Conservation (phyloP, 2,888 invertebrate genomes). For the Aporophyla lueneburgensis region DNA sequence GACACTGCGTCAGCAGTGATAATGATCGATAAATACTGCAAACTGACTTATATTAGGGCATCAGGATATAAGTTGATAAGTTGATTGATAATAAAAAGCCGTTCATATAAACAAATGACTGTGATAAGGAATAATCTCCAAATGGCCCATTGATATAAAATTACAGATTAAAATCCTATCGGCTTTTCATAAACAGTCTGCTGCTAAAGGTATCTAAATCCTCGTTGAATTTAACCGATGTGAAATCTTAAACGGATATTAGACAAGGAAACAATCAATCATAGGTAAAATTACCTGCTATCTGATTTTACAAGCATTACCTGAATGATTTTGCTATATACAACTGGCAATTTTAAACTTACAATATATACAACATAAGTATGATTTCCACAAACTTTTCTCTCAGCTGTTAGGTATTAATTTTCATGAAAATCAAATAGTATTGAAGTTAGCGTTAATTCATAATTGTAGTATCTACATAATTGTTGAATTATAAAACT, state of each 20-base stretch:
- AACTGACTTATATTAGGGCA: slow-evolving; percentile 18
- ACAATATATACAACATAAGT: not conserved
- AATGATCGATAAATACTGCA: slow-evolving; percentile 21
- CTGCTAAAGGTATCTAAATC: slow-evolving; percentile 29
- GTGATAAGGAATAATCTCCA: slow-evolving; percentile 22
- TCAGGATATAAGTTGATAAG: slow-evolving; percentile 30
- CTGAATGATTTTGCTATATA: not conserved
- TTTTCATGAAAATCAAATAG: not conserved
- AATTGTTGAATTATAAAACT: not conserved
- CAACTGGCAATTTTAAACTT: not conserved
- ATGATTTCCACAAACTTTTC: not conserved
- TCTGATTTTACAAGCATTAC: slow-evolving; percentile 9
- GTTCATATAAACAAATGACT: not conserved
- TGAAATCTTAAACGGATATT: slow-evolving; percentile 46
- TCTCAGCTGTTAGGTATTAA: not conserved
- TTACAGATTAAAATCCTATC: slow-evolving; percentile 25
- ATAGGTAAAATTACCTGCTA: not conserved
- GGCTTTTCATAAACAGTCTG: not conserved
- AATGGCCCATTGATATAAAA: slow-evolving; percentile 7
- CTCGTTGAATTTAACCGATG: slow-evolving; percentile 27
- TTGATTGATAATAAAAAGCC: slow-evolving; percentile 5
- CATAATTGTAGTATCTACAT: too few species aligned
- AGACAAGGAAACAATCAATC: slow-evolving; percentile 34
- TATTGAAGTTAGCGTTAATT: not conserved
- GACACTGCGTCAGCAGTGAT: slow-evolving; percentile 16